phyloP scores from a whole-genome alignment of 2,113 vertebrate species.

The Mesitornis unicolor region DNA sequence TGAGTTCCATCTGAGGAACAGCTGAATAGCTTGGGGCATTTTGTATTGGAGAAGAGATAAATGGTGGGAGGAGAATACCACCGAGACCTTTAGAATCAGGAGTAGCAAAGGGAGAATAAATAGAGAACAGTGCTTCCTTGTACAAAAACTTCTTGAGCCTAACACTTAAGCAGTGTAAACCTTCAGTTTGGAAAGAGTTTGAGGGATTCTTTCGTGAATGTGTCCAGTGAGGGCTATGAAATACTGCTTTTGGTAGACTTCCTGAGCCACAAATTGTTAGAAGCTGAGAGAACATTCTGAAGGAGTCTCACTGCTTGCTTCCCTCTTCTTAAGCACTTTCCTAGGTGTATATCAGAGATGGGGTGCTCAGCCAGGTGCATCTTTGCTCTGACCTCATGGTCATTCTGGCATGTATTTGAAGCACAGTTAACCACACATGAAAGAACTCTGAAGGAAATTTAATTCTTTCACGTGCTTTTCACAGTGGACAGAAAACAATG shows the following conservation, averaged over 20 bases:
- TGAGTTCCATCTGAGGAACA: constrained; percentile 26
- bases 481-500: neutral
- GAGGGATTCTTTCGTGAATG: neutral
- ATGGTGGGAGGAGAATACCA: constrained; percentile 28
- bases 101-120: neutral
- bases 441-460: neutral
- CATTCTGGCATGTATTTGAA: neutral
- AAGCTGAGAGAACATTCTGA: neutral
- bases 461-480: neutral
- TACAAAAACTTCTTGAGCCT: neutral
- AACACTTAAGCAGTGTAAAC: neutral
- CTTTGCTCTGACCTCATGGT: neutral
- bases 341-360: neutral
- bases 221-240: neutral
- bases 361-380: neutral
- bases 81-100: constrained; percentile 33
- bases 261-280: neutral
- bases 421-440: neutral
- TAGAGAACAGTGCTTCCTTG: neutral
- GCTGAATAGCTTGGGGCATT: constrained; percentile 18
- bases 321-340: neutral
- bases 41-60: neutral
- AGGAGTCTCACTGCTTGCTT: neutral
- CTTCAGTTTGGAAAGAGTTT: neutral
- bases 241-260: neutral